Evolutionary conservation across 2,113 vertebrate species (phyloP).

Genomic region (Pipa parva): DNA sequence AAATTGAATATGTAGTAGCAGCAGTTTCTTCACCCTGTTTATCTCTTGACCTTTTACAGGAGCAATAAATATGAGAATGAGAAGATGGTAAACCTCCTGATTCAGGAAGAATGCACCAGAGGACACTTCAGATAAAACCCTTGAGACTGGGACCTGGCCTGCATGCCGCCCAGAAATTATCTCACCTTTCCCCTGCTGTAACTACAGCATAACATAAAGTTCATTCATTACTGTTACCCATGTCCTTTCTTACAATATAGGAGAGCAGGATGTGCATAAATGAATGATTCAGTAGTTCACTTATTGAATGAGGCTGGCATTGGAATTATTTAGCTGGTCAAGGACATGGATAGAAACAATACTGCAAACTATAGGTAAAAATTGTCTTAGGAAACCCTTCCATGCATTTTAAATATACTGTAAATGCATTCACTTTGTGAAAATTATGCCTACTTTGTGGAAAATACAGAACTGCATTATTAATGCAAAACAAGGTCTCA

Average conservation of each 20-base stretch:
- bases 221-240: slow-evolving; percentile 31
- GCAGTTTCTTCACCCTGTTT: slow-evolving; percentile 50
- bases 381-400: no score
- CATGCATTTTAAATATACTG: no score
- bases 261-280: slow-evolving; percentile 36
- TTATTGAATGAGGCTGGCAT: slow-evolving; percentile 31
- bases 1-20: slow-evolving; percentile 40
- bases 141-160: slow-evolving; percentile 6
- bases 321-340: slow-evolving; percentile 32
- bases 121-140: slow-evolving; percentile 9
- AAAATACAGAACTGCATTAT: no score
- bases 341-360: slow-evolving; percentile 12
- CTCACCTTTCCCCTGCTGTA: slow-evolving; percentile 36
- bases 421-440: no score
- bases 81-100: slow-evolving; percentile 43
- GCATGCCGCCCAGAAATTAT: slow-evolving; percentile 30
- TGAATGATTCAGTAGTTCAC: slow-evolving; percentile 36
- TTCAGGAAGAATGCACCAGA: slow-evolving; percentile 35
- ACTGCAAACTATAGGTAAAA: background rate
- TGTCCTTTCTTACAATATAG: slow-evolving; percentile 25
- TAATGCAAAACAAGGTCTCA: no score
- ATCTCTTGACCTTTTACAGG: slow-evolving; percentile 54
- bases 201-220: slow-evolving; percentile 35
- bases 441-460: no score
- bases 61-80: slow-evolving; percentile 44